Conservation (phyloP, 1,140 invertebrate species). For the Panulirus ornatus region DNA sequence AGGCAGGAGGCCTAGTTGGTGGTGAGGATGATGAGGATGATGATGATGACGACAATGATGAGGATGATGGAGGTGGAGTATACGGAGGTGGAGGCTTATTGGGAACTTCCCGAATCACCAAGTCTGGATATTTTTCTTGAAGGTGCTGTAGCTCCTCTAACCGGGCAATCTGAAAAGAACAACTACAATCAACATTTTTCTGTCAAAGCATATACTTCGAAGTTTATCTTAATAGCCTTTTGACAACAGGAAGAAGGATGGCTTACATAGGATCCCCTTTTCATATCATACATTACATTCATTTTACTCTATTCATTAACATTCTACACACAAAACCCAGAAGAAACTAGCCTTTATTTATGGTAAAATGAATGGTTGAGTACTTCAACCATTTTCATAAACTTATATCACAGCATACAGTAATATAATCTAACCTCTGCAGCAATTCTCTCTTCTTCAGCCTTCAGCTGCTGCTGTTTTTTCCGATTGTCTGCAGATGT, state of each 20-base stretch:
- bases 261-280: no score
- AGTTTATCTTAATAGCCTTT: neutral
- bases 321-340: no score
- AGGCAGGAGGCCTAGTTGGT: slow-evolving; percentile 46
- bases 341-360: no score
- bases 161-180: slow-evolving; percentile 80
- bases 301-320: no score
- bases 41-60: slow-evolving; percentile 21
- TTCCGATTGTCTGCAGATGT: slow-evolving; percentile 78
- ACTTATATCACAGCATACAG: neutral
- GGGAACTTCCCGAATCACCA: slow-evolving; percentile 84
- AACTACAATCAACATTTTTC: neutral
- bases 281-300: no score
- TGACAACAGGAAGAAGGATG: no score
- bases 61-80: slow-evolving; percentile 79
- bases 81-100: slow-evolving; percentile 87
- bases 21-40: slow-evolving; percentile 33
- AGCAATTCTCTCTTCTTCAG: slow-evolving; percentile 82
- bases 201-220: neutral
- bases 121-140: slow-evolving; percentile 79
- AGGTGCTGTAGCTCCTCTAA: slow-evolving; percentile 81
- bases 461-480: slow-evolving; percentile 80
- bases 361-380: no score
- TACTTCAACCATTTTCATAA: neutral
- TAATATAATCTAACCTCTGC: slow-evolving; percentile 79